A percentile compares a stretch with the other conserved stretches of the same genome.
These are phyloP conservation scores for Picus viridis DNA, from an alignment of 2,797 vertebrate species.

Conservation along the genomic window DNA sequence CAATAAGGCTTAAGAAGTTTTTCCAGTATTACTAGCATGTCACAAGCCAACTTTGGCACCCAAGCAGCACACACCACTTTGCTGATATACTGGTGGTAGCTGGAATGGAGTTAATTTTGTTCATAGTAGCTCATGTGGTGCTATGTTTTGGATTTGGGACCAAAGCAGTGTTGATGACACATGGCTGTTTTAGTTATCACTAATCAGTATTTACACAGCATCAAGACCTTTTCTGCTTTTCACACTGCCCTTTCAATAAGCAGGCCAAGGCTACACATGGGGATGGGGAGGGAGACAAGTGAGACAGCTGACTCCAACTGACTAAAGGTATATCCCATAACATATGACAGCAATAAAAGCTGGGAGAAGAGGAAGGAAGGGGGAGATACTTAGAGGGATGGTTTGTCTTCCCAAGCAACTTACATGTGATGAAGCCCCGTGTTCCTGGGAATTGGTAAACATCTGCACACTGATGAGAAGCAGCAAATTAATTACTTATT, in stretches of 20 bases:
- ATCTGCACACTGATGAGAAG: neutral
- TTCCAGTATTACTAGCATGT: neutral
- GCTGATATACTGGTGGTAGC: neutral
- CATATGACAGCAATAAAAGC: neutral
- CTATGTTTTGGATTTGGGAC: neutral
- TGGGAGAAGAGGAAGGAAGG: neutral
- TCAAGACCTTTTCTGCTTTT: neutral
- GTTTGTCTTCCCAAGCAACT: neutral
- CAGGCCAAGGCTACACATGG: neutral
- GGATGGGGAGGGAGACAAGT: neutral
- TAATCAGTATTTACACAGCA: neutral
- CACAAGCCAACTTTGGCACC: neutral
- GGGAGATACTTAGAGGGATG: neutral
- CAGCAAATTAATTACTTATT: neutral
- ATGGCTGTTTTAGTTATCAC: neutral
- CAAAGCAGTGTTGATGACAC: neutral
- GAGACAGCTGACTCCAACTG: neutral
- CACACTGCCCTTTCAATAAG: fast-evolving
- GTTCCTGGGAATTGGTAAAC: neutral
- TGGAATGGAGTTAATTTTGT: neutral
- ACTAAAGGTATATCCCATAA: neutral
- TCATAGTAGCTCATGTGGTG: neutral
- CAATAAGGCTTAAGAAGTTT: neutral
- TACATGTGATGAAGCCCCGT: neutral
- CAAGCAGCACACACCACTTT: neutral